These are phyloP conservation scores for Acanthopleura granulata DNA, from an alignment of 2,888 invertebrate genomes.

Conservation along the genomic window DNA sequence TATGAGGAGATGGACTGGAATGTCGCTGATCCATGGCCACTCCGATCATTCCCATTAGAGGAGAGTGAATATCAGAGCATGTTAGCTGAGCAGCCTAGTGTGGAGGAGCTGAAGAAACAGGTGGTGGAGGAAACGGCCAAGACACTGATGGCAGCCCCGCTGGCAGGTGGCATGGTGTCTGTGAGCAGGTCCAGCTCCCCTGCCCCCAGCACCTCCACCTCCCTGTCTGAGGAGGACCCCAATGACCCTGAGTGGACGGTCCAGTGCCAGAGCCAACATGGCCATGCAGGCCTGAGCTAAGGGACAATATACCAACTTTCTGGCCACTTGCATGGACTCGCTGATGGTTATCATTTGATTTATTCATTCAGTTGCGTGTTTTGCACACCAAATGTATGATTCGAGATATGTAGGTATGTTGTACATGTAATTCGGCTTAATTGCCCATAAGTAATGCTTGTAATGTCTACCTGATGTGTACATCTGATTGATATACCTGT, in stretches of 20 bases:
- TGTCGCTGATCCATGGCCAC: conserved; percentile 51
- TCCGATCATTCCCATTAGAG: conserved; percentile 56
- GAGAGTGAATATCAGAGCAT: conserved; percentile 54
- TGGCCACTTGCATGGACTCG: too few species aligned
- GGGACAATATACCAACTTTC: too few species aligned
- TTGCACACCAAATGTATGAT: too few species aligned
- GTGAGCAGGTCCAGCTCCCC: conserved; percentile 48
- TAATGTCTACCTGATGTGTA: too few species aligned
- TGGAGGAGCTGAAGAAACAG: conserved; percentile 26
- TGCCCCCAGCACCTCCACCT: conserved; percentile 45
- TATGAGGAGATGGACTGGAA: conserved; percentile 28
- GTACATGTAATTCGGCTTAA: too few species aligned
- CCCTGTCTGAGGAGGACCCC: conserved; percentile 49
- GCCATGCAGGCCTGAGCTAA: neutral
- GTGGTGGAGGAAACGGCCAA: conserved; percentile 3
- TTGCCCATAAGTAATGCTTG: too few species aligned
- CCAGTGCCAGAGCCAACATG: neutral
- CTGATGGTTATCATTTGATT: too few species aligned
- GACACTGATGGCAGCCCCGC: neutral
- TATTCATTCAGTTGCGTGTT: too few species aligned
- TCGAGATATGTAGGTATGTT: too few species aligned
- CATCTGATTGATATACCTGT: too few species aligned
- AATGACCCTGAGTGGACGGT: conserved; percentile 66
- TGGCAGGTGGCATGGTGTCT: neutral
- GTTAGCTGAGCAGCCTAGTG: conserved; percentile 39